phyloP scores from a whole-genome alignment of 2,888 invertebrate genomes.

The Cordilura impudica region DNA sequence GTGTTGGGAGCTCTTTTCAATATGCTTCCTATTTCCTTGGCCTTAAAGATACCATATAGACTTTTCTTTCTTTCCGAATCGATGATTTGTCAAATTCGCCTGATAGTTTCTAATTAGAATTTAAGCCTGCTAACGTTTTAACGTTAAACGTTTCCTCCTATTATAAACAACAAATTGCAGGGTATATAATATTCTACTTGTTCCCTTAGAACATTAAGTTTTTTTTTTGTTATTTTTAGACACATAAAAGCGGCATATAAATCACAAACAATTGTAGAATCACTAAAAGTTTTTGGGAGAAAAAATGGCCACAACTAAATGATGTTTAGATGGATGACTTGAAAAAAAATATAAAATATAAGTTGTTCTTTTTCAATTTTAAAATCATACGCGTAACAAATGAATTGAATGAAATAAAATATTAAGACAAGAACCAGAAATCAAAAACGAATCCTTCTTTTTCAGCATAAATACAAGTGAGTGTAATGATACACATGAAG shows the following conservation, averaged over 20 bases:
- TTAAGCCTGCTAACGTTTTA: too few species aligned
- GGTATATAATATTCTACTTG: too few species aligned
- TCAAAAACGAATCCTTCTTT: conserved; percentile 9
- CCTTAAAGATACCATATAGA: too few species aligned
- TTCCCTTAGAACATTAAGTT: too few species aligned
- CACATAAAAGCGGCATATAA: background rate
- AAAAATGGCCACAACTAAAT: conserved; percentile 1
- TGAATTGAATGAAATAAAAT: conserved; percentile 22
- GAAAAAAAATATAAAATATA: conserved; percentile 28
- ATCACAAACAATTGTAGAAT: background rate
- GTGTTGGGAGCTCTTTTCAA: too few species aligned
- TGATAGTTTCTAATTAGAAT: too few species aligned
- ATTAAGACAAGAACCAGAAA: conserved; percentile 24
- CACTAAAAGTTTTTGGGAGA: background rate
- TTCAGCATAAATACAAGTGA: conserved; percentile 23
- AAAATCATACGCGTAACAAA: conserved; percentile 2
- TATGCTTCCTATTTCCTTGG: too few species aligned
- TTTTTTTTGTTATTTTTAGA: too few species aligned
- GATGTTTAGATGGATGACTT: conserved; percentile 34
- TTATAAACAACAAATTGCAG: too few species aligned
- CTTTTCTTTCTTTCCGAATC: too few species aligned
- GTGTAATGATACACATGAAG: conserved; percentile 26
- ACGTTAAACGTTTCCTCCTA: too few species aligned
- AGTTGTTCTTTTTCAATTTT: conserved; percentile 1
- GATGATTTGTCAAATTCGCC: too few species aligned